Base-by-base conservation (phyloP, 2,888 invertebrate species). In the Lasioglossum oenotherae region DNA sequence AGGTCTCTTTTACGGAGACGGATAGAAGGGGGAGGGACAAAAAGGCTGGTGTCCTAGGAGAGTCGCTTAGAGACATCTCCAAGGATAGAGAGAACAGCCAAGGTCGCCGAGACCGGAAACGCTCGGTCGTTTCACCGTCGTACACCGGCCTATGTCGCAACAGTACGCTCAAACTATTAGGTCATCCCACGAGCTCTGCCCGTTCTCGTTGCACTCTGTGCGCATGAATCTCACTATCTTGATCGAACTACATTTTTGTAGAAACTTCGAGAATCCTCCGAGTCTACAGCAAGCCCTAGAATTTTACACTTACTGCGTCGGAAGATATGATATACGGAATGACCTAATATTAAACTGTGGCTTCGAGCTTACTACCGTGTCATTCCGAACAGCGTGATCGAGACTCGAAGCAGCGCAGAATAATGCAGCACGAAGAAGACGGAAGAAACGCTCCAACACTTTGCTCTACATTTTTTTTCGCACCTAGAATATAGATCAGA, bases 11-110 rank as follows among this genome's bases (percentile, higher is more conserved):
- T 74, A 57, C 46, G 35, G n/a, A 41, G 60, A 41, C 27, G 44
- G 77, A 76, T 76, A 67, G 10, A 35, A 38, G 41, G 72, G 72
- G 31, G 53, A 31, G 53, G 49, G 14, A 72, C 44, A 46, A 35
- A 80, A 75, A 67, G 41, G 46, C n/a, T 19, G 12, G 60, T 31
- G 35, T 78, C 46, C 75, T 81, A 75, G 38, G 46, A 76, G 60
- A 69, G 64, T 31, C 31, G 64, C 64, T 69, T 72, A 80, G 57
- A 77, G 35, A 67, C 19, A 6, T 71, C 44, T 73, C 73, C 78
- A 67, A 85, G 87, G 80, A 85, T 72, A 74, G 49, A 71, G 57
- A 38, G n/a, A 4, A 6, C 41, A 27, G 74, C 80, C 89, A 88
- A 88, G 80, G 83, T 81, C 77, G 4, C 19, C 4, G 23, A 6